phyloP scores from a whole-genome alignment of 2,888 invertebrate species.

The Sinohyriopsis cumingii region DNA sequence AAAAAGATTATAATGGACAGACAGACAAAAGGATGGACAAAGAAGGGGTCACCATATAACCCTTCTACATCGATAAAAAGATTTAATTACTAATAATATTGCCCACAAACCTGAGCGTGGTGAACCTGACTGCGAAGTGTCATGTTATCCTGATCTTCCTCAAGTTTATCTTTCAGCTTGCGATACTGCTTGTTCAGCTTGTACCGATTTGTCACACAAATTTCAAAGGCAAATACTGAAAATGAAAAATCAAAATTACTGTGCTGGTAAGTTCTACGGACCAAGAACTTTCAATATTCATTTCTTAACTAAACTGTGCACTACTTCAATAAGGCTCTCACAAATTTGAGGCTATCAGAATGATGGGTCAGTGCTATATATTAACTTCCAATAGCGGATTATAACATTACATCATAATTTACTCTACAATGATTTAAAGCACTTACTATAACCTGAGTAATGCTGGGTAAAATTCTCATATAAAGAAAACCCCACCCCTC shows the following conservation, averaged over 20 bases:
- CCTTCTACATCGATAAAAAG: not conserved
- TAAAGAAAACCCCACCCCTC: no score
- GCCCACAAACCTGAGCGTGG: constrained; percentile 56
- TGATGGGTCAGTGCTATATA: no score
- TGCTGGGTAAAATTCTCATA: no score
- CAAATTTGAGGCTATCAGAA: no score
- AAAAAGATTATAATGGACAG: not conserved
- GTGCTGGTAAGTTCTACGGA: not conserved
- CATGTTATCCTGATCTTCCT: constrained; percentile 54
- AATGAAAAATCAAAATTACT: constrained; percentile 19
- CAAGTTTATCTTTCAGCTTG: constrained; percentile 54
- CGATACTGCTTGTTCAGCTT: constrained; percentile 65
- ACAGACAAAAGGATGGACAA: not conserved
- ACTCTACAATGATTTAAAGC: no score
- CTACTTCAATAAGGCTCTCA: not conserved
- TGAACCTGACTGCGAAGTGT: constrained; percentile 50
- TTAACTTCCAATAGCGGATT: no score
- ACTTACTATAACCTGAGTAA: no score
- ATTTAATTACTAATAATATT: no score
- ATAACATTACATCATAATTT: no score
- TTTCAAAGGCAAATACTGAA: constrained; percentile 64
- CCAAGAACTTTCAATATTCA: not conserved
- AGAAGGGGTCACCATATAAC: not conserved
- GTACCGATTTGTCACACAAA: constrained; percentile 68
- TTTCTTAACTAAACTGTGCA: not conserved